A percentile compares a stretch with the other conserved stretches of the same genome.
Evolutionary conservation across 30 jellyfish, hydroid and myxozoan species (phyloP).

Genomic region (Nemopilema nomurai): DNA sequence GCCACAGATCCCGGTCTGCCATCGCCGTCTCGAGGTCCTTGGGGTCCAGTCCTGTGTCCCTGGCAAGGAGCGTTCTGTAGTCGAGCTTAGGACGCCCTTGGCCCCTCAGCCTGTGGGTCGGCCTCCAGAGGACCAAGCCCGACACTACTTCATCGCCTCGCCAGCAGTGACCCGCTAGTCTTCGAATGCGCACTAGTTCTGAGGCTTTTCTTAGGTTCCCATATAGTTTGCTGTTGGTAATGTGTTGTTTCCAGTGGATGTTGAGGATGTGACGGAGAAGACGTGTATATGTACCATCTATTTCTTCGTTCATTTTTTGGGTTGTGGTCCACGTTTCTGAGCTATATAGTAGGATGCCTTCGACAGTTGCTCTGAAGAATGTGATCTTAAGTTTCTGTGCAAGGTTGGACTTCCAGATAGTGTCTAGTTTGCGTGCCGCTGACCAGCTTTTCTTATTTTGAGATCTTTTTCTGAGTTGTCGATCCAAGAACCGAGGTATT

Average conservation of each 20-base stretch:
- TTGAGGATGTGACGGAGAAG: conserved; percentile 17
- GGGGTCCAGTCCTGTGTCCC: not conserved
- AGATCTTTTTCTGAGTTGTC: conserved; percentile 42
- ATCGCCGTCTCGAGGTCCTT: not conserved
- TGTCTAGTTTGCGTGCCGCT: conserved; percentile 2
- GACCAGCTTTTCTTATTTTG: conserved; percentile 31
- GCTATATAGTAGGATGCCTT: conserved; percentile 33
- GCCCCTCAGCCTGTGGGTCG: too few relatives aligned
- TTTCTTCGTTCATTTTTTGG: not conserved
- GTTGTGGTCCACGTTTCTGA: conserved; percentile 47
- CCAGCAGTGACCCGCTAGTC: not conserved
- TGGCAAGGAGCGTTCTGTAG: not conserved
- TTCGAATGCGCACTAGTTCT: not conserved
- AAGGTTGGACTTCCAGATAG: conserved; percentile 38
- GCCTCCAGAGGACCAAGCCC: too few relatives aligned
- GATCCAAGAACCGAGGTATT: conserved; percentile 18
- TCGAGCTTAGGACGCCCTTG: too few relatives aligned
- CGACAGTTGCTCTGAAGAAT: too few relatives aligned
- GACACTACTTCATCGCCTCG: too few relatives aligned
- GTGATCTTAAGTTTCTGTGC: not conserved
- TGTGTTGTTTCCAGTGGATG: conserved; percentile 33
- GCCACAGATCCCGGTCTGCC: not conserved
- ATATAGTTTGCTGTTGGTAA: conserved; percentile 3
- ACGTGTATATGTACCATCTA: conserved; percentile 45
- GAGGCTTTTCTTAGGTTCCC: not conserved